A percentile compares a stretch with the other conserved stretches of the same genome.
These are phyloP conservation scores for Dryadula phaetusa DNA, from an alignment of 2,888 invertebrate species.

Conservation along the genomic window DNA sequence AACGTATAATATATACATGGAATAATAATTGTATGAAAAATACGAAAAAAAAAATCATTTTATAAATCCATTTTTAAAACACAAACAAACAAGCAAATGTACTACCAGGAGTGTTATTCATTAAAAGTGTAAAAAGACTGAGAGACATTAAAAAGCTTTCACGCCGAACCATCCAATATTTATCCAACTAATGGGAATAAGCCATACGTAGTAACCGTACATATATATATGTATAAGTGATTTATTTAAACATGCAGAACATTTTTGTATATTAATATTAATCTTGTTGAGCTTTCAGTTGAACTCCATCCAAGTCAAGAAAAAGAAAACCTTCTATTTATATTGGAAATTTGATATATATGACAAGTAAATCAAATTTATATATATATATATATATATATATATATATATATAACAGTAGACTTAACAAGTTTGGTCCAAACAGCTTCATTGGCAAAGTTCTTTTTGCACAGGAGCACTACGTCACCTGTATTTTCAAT, in stretches of 20 bases:
- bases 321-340: not conserved
- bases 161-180: conserved; percentile 22
- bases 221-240: not conserved
- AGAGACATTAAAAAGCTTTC: conserved; percentile 23
- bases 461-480: too few species aligned
- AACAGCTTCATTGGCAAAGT: too few species aligned
- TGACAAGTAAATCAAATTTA: not conserved
- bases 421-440: too few species aligned
- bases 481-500: too few species aligned
- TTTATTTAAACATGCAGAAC: not conserved
- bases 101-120: conserved; percentile 1
- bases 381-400: too few species aligned
- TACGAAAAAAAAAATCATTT: not conserved
- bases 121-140: conserved; percentile 22
- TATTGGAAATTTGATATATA: not conserved
- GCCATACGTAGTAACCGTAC: not conserved
- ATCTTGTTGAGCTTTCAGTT: not conserved
- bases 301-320: not conserved
- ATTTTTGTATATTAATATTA: not conserved
- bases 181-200: conserved; percentile 25
- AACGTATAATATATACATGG: too few species aligned
- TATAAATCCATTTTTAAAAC: conserved; percentile 4
- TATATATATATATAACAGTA: too few species aligned
- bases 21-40: not conserved
- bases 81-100: conserved; percentile 4